phyloP scores from a whole-genome alignment of 1,140 invertebrate genomes.

The Cotesia chilonis region DNA sequence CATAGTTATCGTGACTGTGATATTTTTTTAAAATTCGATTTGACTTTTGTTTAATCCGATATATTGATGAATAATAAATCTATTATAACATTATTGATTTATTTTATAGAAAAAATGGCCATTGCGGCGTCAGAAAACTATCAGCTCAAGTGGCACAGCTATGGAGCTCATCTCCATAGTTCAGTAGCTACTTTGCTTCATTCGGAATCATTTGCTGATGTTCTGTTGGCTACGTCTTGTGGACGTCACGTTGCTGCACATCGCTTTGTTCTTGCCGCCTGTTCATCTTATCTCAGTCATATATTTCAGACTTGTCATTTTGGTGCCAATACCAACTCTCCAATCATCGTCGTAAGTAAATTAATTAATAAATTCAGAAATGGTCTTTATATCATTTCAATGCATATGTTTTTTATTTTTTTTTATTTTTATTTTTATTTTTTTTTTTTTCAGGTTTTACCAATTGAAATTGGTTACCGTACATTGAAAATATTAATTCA shows the following conservation, averaged over 20 bases:
- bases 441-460: slow-evolving; percentile 69
- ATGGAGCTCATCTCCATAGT: slow-evolving; percentile 79
- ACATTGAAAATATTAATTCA: slow-evolving; percentile 83
- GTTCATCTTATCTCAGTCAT: slow-evolving; percentile 72
- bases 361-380: neutral
- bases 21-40: neutral
- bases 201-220: slow-evolving; percentile 85
- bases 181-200: slow-evolving; percentile 81
- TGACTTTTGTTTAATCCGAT: neutral
- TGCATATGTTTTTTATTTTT: neutral
- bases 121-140: slow-evolving; percentile 76
- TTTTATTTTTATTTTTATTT: neutral
- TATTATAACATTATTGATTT: slow-evolving; percentile 12
- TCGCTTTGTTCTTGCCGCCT: slow-evolving; percentile 85
- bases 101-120: slow-evolving; percentile 58
- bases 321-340: slow-evolving; percentile 63
- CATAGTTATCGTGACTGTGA: neutral
- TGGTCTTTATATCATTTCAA: slow-evolving; percentile 3
- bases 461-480: slow-evolving; percentile 80
- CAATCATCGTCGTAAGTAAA: slow-evolving; percentile 60
- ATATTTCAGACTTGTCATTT: slow-evolving; percentile 66
- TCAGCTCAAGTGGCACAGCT: slow-evolving; percentile 87
- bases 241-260: slow-evolving; percentile 84
- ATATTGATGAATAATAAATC: neutral
- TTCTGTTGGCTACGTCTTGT: slow-evolving; percentile 81